Evolutionary conservation across 2,797 vertebrate species (phyloP).

Genomic region (Atherinosoma microstoma): DNA sequence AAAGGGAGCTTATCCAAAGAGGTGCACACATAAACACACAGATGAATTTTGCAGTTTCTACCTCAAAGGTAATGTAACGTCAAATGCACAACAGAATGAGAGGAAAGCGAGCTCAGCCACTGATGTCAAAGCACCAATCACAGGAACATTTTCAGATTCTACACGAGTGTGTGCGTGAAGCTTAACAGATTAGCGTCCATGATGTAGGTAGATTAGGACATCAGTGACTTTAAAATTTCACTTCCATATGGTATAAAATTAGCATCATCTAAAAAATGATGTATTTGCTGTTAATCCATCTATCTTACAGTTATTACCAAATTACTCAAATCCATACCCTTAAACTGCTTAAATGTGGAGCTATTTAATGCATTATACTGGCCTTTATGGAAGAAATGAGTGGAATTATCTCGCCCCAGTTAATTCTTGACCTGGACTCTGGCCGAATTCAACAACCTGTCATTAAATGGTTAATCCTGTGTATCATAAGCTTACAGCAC

Average conservation of each 20-base stretch:
- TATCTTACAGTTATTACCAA: constrained; percentile 3
- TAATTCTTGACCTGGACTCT: constrained; percentile 56
- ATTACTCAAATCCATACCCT: constrained; percentile 31
- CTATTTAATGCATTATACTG: constrained; percentile 50
- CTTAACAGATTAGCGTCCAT: constrained; percentile 47
- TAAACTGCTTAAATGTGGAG: constrained; percentile 26
- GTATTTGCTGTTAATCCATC: background rate
- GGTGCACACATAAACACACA: constrained; percentile 9
- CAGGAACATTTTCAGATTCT: constrained; percentile 18
- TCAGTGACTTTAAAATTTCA: constrained; percentile 19
- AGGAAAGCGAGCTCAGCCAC: background rate
- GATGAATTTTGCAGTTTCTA: constrained; percentile 35
- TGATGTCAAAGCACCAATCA: background rate
- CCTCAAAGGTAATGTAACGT: constrained; percentile 41
- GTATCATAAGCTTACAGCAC: constrained; percentile 9
- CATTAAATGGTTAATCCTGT: constrained; percentile 56
- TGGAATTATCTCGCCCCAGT: constrained; percentile 64
- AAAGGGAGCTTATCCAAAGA: constrained; percentile 20
- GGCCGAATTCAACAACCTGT: constrained; percentile 40
- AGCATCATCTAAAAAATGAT: constrained; percentile 6
- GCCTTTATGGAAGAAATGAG: constrained; percentile 57
- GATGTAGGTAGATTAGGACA: constrained; percentile 31
- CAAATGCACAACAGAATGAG: constrained; percentile 28
- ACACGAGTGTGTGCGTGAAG: constrained; percentile 6
- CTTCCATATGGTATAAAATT: constrained; percentile 23